A percentile compares a stretch with the other conserved stretches of the same genome.
These are phyloP conservation scores for Mythimna vitellina DNA, from an alignment of 2,888 invertebrate species.

Conservation along the genomic window DNA sequence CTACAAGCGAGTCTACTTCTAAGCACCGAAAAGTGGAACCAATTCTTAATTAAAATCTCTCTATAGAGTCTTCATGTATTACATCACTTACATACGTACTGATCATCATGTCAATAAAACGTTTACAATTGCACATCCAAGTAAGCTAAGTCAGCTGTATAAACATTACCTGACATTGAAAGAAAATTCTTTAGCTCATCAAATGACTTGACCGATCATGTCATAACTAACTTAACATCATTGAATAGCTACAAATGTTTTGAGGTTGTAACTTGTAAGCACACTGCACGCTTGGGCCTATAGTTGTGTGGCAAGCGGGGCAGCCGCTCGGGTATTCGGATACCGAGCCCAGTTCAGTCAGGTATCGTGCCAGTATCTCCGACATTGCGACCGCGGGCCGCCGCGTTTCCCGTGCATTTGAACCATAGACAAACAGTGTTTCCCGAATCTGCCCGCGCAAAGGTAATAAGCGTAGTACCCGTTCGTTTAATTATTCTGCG, in stretches of 20 bases:
- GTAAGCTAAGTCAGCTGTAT: constrained; percentile 46
- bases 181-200: constrained; percentile 10
- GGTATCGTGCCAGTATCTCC: constrained; percentile 73
- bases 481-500: constrained; percentile 56
- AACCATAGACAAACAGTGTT: constrained; percentile 73
- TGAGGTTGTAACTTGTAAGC: constrained; percentile 58
- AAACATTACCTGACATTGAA: constrained; percentile 38
- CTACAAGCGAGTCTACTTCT: not conserved
- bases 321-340: constrained; percentile 31
- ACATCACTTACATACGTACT: constrained; percentile 1
- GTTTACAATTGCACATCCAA: constrained; percentile 27
- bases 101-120: constrained; percentile 6
- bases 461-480: constrained; percentile 74
- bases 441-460: constrained; percentile 79
- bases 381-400: constrained; percentile 73
- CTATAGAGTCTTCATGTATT: not conserved
- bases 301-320: constrained; percentile 50
- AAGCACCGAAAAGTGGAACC: not conserved
- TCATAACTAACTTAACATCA: constrained; percentile 19
- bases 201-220: constrained; percentile 19
- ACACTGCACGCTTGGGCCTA: constrained; percentile 45
- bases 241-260: constrained; percentile 44
- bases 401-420: constrained; percentile 79
- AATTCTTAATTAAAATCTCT: not conserved
- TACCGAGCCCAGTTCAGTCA: constrained; percentile 47